Base-by-base conservation (phyloP, 2,113 vertebrate genomes). In the Tursiops truncatus region DNA sequence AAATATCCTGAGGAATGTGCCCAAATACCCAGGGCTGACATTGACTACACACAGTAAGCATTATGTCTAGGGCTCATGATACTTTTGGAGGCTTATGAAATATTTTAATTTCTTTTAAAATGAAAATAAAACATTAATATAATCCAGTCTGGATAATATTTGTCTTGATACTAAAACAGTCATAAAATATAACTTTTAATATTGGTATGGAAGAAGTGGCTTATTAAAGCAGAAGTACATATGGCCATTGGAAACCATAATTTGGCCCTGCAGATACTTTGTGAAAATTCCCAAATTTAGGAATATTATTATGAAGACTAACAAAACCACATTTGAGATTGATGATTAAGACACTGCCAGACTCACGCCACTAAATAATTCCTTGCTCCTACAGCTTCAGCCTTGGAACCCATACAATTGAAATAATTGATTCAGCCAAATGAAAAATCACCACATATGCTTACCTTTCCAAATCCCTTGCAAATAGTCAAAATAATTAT, bases 401-500 rank as follows among this genome's bases (percentile, higher is more conserved):
- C n/a, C 5, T 67, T 60, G 36, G 93, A 87, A 87, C n/a, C 26
- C 62, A 60, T n/a, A 71, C 74, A 83, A 89, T 31, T 89, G 71
- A 77, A 89, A 92, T 82, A 94, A 96, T 13, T 83, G 38, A 53
- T 15, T 86, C 23, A 82, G 11, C 28, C 71, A 90, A 89, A 87
- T 58, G n/a, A 94, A 89, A 94, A 86, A 38, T 84, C 23, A 53
- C 44, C 41, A 71, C 80, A 96, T 70, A 65, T 20, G 60, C 47
- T 93, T 36, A 73, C 56, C 81, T 94, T 96, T 92, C 33, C 11
- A 96, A 94, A 92, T 90, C 47, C 68, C 80, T 82, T 82, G 73
- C 41, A 90, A 97, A 82, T 21, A 73, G 8, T 77, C 14, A 87
- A 90, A 97, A 92, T 87, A 53, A 96, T 23, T 77, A 84, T 89